Evolutionary conservation across 2,888 invertebrate species (phyloP).

Genomic region (Leptopilina myrica): DNA sequence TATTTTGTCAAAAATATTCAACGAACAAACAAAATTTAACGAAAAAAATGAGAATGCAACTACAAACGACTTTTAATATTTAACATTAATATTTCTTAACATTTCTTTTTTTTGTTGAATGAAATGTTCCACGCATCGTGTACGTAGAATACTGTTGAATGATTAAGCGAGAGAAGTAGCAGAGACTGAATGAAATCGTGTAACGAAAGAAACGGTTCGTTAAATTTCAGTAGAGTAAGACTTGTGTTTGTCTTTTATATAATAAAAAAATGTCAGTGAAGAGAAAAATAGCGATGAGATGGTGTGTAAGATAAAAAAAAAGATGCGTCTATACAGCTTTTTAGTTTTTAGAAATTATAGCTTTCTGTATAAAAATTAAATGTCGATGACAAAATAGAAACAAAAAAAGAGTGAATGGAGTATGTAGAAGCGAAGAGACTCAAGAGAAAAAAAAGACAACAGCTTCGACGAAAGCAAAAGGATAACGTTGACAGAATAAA

Average conservation of each 20-base stretch:
- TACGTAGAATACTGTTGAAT: background rate
- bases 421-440: background rate
- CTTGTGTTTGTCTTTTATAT: constrained; percentile 16
- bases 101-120: constrained; percentile 15
- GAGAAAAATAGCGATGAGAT: background rate
- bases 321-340: background rate
- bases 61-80: too few species aligned
- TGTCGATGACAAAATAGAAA: background rate
- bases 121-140: constrained; percentile 5
- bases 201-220: constrained; percentile 33
- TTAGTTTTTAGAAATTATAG: background rate
- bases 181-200: constrained; percentile 30
- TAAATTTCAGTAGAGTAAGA: constrained; percentile 24
- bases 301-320: background rate
- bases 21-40: too few species aligned
- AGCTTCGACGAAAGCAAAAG: constrained; percentile 10
- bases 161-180: constrained; percentile 6
- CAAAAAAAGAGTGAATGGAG: constrained; percentile 20
- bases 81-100: background rate
- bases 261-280: background rate
- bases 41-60: too few species aligned
- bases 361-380: background rate
- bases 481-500: constrained; percentile 38
- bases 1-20: too few species aligned
- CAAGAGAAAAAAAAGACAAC: background rate